These are phyloP conservation scores for Reinhardtius hippoglossoides DNA, from an alignment of 2,113 vertebrate genomes.

Conservation along the genomic window DNA sequence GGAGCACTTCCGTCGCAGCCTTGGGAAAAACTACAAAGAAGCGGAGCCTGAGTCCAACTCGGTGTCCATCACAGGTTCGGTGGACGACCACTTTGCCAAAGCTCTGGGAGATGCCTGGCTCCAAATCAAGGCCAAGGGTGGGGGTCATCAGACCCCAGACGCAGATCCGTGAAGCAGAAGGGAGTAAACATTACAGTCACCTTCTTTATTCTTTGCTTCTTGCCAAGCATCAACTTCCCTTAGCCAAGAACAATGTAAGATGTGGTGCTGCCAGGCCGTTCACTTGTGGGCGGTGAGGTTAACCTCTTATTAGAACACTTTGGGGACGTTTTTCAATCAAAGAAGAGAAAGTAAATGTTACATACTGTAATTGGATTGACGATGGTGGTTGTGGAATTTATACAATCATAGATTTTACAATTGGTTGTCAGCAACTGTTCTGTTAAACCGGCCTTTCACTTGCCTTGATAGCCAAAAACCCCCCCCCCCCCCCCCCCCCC, in stretches of 20 bases:
- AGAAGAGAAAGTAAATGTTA: conserved; percentile 37
- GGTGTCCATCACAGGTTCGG: conserved; percentile 96
- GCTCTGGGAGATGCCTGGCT: conserved; percentile 97
- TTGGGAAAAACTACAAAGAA: conserved; percentile 98
- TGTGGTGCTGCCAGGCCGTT: conserved; percentile 47
- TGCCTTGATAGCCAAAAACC: conserved; percentile 76
- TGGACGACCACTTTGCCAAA: conserved; percentile 99
- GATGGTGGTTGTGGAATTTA: conserved; percentile 22
- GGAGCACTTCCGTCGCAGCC: conserved; percentile 98
- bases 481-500: conserved; percentile 36
- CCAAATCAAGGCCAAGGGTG: conserved; percentile 95
- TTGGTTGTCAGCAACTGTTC: conserved; percentile 36
- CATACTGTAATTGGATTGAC: conserved; percentile 30
- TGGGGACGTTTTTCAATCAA: not conserved
- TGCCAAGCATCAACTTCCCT: conserved; percentile 79
- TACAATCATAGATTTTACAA: conserved; percentile 51
- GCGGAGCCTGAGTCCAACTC: conserved; percentile 92
- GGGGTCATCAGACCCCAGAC: conserved; percentile 64
- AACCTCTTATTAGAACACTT: conserved; percentile 22
- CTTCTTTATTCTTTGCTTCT: conserved; percentile 86
- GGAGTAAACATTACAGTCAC: conserved; percentile 73
- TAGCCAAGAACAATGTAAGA: conserved; percentile 86
- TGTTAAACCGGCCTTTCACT: conserved; percentile 30
- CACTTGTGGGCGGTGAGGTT: conserved; percentile 45
- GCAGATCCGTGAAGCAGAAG: conserved; percentile 80